Base-by-base conservation (phyloP, 2,113 vertebrate genomes). In the Eublepharis macularius region DNA sequence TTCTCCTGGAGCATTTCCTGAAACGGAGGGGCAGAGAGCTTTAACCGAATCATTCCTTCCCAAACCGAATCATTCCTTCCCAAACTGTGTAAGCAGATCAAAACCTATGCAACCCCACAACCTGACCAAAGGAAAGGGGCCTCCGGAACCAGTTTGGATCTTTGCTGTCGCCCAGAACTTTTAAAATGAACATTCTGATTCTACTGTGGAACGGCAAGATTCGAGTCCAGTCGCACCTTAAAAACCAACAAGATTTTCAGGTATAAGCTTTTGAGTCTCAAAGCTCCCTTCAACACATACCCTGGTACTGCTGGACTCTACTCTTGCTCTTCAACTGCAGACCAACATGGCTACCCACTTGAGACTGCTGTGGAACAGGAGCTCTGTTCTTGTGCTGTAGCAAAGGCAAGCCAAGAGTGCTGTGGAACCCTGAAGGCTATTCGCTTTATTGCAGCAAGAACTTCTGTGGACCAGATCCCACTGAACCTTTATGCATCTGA, bases 1-100 rank as follows among this genome's bases (percentile, higher is more conserved):
- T 99, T 99, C 92, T 99, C 98, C 96, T 99, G 98, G 95, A 99
- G 98, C 98, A 99, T 99, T 96, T 98, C 98, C 97, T 99, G 94
- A 32, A 80, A 73, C 9, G 24, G 14, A 10, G 3, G 79, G 72
- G 36, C 11, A 70, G 7, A 76, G 1, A 69, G 26, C 34, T 77
- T 77, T 24, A 2, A 66, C 2, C 14, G 4, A n/a, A 11, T 43
- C 17, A 11, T 26, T 5, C 10, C 39, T n/a, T n/a, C n/a, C n/a
- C n/a, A n/a, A 2, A 73, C 2, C 11, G 4, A n/a, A 11, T 43
- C 17, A 11, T 26, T 5, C 14, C 43, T 4, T 26, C 2, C 32
- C 57, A 26, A n/a, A 12, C 17, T 29, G 11, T 17, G 34, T 17
- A 43, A 9, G 21, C 5, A 12, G 32, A 66, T 4, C 39, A 70